These are phyloP conservation scores for Drosophila gunungcola DNA, from an alignment of 1,140 invertebrate genomes.

Conservation along the genomic window DNA sequence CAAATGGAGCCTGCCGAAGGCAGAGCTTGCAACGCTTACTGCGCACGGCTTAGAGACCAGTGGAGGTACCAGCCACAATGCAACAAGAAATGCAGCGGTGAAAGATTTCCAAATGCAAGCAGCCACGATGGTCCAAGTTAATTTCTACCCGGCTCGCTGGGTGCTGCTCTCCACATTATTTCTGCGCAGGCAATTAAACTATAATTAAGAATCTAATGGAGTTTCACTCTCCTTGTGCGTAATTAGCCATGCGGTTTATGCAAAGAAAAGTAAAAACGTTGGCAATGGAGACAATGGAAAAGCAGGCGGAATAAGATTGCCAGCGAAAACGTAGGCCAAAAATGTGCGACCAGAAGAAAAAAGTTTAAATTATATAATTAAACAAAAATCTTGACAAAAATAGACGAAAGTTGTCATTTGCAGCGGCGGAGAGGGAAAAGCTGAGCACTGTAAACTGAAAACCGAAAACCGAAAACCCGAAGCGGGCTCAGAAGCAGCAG, in stretches of 20 bases:
- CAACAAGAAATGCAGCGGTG: conserved; percentile 39
- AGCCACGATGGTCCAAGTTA: conserved; percentile 24
- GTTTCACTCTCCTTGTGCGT: conserved; percentile 73
- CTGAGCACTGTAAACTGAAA: not conserved
- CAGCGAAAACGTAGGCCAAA: conserved; percentile 61
- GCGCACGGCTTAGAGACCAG: conserved; percentile 29
- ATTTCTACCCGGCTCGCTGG: conserved; percentile 9
- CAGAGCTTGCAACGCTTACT: conserved; percentile 68
- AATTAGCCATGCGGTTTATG: conserved; percentile 72
- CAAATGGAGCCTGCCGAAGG: conserved; percentile 54
- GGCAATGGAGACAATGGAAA: conserved; percentile 41
- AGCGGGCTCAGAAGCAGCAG: conserved; percentile 63
- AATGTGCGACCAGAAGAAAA: conserved; percentile 54
- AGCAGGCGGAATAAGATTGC: conserved; percentile 50
- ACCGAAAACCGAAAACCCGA: conserved; percentile 3
- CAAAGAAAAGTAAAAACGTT: conserved; percentile 79
- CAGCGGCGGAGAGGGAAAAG: conserved; percentile 41
- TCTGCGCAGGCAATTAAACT: conserved; percentile 63
- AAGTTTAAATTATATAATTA: conserved; percentile 83
- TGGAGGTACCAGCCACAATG: conserved; percentile 22
- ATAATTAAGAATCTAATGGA: conserved; percentile 77
- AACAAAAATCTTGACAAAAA: conserved; percentile 83
- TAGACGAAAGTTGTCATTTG: conserved; percentile 83
- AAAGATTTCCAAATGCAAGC: conserved; percentile 55
- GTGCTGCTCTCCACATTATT: conserved; percentile 14